phyloP scores from a whole-genome alignment of 2,113 vertebrate genomes.

The Antechinus flavipes region DNA sequence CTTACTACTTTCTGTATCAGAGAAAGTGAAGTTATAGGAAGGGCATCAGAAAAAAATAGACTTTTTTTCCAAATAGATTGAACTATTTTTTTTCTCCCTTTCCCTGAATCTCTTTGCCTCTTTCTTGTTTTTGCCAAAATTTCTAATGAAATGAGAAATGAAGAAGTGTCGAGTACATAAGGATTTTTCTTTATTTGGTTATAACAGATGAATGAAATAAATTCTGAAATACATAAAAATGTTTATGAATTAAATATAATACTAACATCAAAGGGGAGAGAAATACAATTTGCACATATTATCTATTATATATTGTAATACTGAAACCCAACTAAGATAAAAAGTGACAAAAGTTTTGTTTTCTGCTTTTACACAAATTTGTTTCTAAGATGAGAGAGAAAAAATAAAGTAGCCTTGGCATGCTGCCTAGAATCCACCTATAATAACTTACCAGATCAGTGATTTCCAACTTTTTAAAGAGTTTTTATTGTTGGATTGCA shows the following conservation, averaged over 20 bases:
- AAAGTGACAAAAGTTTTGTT: background rate
- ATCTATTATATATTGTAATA: constrained; percentile 21
- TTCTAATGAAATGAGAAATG: constrained; percentile 28
- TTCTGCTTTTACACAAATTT: background rate
- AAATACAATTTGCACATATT: constrained; percentile 22
- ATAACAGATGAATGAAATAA: constrained; percentile 40
- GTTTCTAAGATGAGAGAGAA: constrained; percentile 6
- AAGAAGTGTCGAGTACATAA: constrained; percentile 6
- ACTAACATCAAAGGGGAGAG: constrained; percentile 15
- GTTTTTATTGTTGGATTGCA: background rate
- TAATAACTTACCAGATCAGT: background rate
- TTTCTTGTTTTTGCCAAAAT: constrained; percentile 33
- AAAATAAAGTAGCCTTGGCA: background rate
- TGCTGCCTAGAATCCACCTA: background rate
- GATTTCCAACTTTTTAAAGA: background rate
- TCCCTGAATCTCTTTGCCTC: background rate
- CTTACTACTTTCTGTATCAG: background rate
- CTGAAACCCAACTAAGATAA: constrained; percentile 3
- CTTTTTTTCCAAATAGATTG: constrained; percentile 9
- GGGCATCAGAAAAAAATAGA: background rate
- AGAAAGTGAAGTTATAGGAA: background rate
- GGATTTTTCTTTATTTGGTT: constrained; percentile 42
- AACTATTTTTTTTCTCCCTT: background rate
- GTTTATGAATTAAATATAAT: constrained; percentile 29
- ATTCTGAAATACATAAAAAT: constrained; percentile 43